Evolutionary conservation across 2,113 vertebrate species (phyloP).

Genomic region (Ictalurus furcatus): DNA sequence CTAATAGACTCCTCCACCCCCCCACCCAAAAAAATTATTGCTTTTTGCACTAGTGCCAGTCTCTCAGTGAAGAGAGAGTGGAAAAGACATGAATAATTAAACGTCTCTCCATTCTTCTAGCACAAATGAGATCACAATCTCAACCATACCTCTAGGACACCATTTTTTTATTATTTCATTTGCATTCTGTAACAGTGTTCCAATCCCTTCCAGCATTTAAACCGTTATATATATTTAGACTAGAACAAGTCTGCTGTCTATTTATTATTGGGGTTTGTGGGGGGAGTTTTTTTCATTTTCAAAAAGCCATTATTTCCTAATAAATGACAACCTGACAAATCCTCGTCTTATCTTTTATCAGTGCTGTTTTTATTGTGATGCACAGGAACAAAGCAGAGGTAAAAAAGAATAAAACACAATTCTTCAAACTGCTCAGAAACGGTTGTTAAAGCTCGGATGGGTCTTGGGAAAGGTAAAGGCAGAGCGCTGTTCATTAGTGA

Average conservation of each 20-base stretch:
- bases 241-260: background rate
- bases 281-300: background rate
- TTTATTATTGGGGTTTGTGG: background rate
- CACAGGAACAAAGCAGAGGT: too few species aligned
- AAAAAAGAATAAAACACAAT: too few species aligned
- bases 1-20: background rate
- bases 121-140: slow-evolving; percentile 42
- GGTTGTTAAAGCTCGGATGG: background rate
- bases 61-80: slow-evolving; percentile 18
- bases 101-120: slow-evolving; percentile 18
- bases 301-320: background rate
- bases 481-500: slow-evolving; percentile 34
- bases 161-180: slow-evolving; percentile 11
- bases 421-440: background rate
- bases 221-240: background rate
- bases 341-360: background rate
- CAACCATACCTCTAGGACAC: background rate
- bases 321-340: background rate
- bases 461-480: background rate
- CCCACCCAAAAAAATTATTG: background rate
- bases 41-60: slow-evolving; percentile 17
- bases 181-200: slow-evolving; percentile 20
- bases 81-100: slow-evolving; percentile 52
- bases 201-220: slow-evolving; percentile 14
- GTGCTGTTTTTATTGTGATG: too few species aligned